Base-by-base conservation (phyloP, 1,140 invertebrate species). In the Heliconius hewitsoni region DNA sequence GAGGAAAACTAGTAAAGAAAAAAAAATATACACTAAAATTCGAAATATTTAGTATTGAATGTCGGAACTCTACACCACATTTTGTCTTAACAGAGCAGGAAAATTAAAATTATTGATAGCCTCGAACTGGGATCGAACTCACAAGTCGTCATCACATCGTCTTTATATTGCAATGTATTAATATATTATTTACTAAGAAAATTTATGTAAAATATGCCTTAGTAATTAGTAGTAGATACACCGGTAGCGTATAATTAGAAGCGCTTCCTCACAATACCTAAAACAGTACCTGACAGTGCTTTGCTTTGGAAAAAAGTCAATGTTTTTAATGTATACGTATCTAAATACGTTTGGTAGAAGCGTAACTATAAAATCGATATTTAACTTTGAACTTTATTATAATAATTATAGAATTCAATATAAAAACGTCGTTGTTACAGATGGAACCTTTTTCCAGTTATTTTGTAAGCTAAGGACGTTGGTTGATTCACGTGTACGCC, bases 401-500 rank as follows among this genome's bases (percentile, higher is more conserved):
- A 9, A 30, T 71, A n/a, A n/a, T 1, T 9, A 75, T 75, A 34
- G n/a, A 18, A 76, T 19, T 34, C 16, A 46, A 50, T 11, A 42
- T 76, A 19, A 66, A 71, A 71, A 16, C 1, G 6, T 30, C 3
- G 1, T 37, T 42, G n/a, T 52, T 77, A 30, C 46, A 57, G 6
- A 71, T 60, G 30, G 3, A 30, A 37, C 66, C 46, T 66, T 81
- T 37, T 74, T 50, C 18, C 52, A 39, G n/a, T 34, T 37, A 71
- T 30, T 55, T 42, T 71, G 42, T 71, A 71, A 60, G 55, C 66
- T 77, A 34, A 76, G 74, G 60, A 76, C 57, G 46, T 70, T 39
- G 79, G 79, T 78, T 83, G 82, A 82, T 81, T 76, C 83, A 81
- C 37, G 74, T 81, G 77, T 83, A 80, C 74, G 72, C 80, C 84